Evolutionary conservation across 2,113 vertebrate genomes (phyloP).

Genomic region (Rhinogobius similis): DNA sequence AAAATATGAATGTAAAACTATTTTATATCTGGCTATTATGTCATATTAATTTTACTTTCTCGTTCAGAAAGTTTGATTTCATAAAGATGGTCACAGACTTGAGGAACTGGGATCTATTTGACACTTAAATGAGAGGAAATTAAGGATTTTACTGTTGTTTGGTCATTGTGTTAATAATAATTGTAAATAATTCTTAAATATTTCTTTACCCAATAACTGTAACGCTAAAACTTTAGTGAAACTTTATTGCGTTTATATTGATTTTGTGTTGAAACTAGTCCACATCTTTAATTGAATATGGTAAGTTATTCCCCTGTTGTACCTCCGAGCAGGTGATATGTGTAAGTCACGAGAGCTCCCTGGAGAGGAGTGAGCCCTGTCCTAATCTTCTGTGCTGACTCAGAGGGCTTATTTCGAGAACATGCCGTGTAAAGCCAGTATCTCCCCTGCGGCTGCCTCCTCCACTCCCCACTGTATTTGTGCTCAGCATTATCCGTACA

Average conservation of each 20-base stretch:
- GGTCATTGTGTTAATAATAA: too few species aligned
- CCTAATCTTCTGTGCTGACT: conserved; percentile 72
- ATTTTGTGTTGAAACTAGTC: not conserved
- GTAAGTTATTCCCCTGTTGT: conserved; percentile 1
- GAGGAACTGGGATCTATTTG: too few species aligned
- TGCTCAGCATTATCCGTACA: conserved; percentile 48
- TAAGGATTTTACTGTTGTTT: too few species aligned
- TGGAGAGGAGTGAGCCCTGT: conserved; percentile 52
- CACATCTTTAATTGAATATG: not conserved
- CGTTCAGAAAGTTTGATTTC: too few species aligned
- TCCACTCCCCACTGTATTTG: conserved; percentile 42
- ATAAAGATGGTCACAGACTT: too few species aligned
- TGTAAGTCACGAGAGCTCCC: conserved; percentile 28
- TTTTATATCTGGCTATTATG: too few species aligned
- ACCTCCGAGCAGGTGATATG: not conserved
- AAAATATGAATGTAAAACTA: too few species aligned
- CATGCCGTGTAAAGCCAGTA: conserved; percentile 55
- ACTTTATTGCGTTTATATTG: not conserved
- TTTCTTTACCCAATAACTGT: too few species aligned
- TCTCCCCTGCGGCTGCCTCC: conserved; percentile 50
- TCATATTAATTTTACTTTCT: too few species aligned
- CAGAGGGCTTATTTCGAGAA: conserved; percentile 70
- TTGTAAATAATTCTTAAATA: too few species aligned
- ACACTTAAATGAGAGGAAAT: too few species aligned
- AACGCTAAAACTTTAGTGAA: too few species aligned